Base-by-base conservation (phyloP, 2,113 vertebrate species). In the Struthidea cinerea region DNA sequence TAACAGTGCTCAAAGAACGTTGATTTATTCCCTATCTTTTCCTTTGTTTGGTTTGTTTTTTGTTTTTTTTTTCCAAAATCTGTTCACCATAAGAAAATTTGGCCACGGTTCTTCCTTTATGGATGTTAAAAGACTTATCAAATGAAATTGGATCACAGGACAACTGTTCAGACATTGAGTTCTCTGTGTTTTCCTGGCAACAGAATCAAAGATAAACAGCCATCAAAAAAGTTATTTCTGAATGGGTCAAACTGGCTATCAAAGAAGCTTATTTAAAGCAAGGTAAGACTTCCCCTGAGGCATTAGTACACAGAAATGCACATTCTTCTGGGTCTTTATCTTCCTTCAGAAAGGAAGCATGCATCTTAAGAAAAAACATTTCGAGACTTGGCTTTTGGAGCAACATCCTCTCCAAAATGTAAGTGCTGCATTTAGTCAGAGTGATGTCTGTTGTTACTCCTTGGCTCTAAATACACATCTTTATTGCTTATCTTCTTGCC, bases 151-250 rank as follows among this genome's bases (percentile, higher is more conserved):
- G 37, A 96, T 96, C 89, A 94, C 60, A 90, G 52, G 81, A 57
- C 79, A 81, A 50, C 53, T 84, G 65, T 75, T 96, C 73, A 93
- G 90, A 92, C 60, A 7, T 71, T 82, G 32, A 80, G n/a, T 87
- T 95, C 39, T 86, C 60, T 90, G 3, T 95, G 64, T 92, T 93
- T 88, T 91, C 68, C 76, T 96, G 94, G 90, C 93, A 96, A 53
- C 30, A 78, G 76, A 92, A 92, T 96, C 83, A 94, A 96, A 95
- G 44, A 61, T 93, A 78, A 93, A 88, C 84, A 92, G 26, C 76
- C 77, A 84, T 96, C 92, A 93, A 90, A 96, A 84, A 80, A 18
- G 75, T 92, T 92, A 80, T 84, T 94, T 96, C 80, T 95, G 94
- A 92, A 41, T 85, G 86, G 93, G 93, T 95, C 95, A 94, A 82